Evolutionary conservation across 2,888 invertebrate species (phyloP).

Genomic region (Conops quadrifasciatus): DNA sequence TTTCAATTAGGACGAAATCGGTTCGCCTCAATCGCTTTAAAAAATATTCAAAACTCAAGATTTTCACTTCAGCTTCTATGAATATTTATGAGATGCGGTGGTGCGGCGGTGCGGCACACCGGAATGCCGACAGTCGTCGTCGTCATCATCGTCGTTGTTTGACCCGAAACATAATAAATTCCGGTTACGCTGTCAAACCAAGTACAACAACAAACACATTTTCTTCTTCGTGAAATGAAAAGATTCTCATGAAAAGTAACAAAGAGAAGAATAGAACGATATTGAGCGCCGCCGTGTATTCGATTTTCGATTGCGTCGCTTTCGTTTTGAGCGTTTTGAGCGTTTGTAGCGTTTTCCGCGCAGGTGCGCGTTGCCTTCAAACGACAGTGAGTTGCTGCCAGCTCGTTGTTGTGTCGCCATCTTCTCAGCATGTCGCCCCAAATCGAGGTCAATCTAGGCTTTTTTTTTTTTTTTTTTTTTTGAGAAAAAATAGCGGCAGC

Average conservation of each 20-base stretch:
- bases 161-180: conserved; percentile 28
- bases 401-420: neutral
- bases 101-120: neutral
- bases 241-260: neutral
- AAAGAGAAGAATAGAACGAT: neutral
- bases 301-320: neutral
- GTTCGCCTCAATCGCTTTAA: too few species aligned
- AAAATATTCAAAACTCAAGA: neutral
- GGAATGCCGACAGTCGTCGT: neutral
- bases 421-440: too few species aligned
- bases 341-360: neutral
- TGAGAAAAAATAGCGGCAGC: too few species aligned
- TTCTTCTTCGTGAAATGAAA: neutral
- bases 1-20: conserved; percentile 8
- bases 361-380: neutral
- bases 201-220: too few species aligned
- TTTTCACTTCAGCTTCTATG: conserved; percentile 9
- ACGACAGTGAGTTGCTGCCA: neutral
- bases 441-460: too few species aligned
- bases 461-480: too few species aligned
- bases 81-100: conserved; percentile 26
- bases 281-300: neutral
- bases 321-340: too few species aligned
- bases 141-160: neutral
- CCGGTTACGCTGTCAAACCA: conserved; percentile 14